Conservation (phyloP, 2,113 vertebrate species). For the Dolichallabes microphthalmus region DNA sequence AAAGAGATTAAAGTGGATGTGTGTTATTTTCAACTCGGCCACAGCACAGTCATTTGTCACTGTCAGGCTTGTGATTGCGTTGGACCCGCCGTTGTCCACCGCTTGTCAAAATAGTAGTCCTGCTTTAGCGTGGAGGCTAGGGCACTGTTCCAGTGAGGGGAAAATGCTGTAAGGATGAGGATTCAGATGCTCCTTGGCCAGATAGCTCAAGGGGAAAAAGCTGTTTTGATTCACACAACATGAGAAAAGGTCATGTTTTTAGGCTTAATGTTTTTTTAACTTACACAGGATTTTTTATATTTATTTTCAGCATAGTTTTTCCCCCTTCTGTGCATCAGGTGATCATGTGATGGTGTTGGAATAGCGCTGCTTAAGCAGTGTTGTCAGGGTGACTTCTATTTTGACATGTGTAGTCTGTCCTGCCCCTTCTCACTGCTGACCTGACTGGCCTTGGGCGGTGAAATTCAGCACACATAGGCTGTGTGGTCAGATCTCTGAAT, state of each 20-base stretch:
- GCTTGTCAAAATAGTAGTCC: slow-evolving; percentile 96
- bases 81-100: slow-evolving; percentile 96
- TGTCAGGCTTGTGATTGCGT: slow-evolving; percentile 99
- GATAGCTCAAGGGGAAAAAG: background rate
- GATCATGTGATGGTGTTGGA: background rate
- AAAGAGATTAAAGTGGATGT: slow-evolving; percentile 99
- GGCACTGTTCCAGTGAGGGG: slow-evolving; percentile 75
- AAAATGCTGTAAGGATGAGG: slow-evolving; percentile 44
- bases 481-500: slow-evolving; percentile 84
- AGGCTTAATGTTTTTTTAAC: background rate
- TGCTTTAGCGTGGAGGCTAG: slow-evolving; percentile 73
- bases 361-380: background rate
- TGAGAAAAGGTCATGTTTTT: slow-evolving; percentile 1
- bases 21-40: slow-evolving; percentile 98
- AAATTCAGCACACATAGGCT: slow-evolving; percentile 86
- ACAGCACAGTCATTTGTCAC: slow-evolving; percentile 97
- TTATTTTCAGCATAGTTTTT: background rate
- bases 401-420: slow-evolving; percentile 71
- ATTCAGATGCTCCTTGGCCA: slow-evolving; percentile 16
- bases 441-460: slow-evolving; percentile 83
- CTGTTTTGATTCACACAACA: slow-evolving; percentile 14
- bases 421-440: slow-evolving; percentile 73
- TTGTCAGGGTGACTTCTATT: slow-evolving; percentile 77
- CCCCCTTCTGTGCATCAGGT: background rate
- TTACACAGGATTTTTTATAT: background rate